Percentiles rank a stretch among this genome's conserved stretches.
Conservation (phyloP, 2,888 invertebrate species). For the Sphaerolaimus hirsutus region DNA sequence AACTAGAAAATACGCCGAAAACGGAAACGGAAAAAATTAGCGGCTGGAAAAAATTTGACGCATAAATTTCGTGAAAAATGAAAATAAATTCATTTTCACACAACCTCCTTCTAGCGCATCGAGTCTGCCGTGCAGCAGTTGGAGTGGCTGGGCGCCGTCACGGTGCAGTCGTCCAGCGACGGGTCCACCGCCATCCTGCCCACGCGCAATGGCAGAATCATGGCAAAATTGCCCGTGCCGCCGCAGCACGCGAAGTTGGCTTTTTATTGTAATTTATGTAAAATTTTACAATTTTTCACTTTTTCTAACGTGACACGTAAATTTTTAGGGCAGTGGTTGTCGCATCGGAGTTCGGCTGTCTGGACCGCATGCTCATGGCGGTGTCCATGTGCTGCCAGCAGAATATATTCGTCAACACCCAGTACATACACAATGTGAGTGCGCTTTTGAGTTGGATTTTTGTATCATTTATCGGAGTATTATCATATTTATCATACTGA, state of each 20-base stretch:
- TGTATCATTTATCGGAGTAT: too few species aligned
- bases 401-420: conserved; percentile 1
- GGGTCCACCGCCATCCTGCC: background rate
- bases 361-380: background rate
- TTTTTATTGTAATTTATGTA: background rate
- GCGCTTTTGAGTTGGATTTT: too few species aligned
- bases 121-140: background rate
- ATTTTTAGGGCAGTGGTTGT: background rate
- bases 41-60: too few species aligned
- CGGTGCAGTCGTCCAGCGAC: background rate
- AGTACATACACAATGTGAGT: too few species aligned
- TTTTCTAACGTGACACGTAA: background rate
- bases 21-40: too few species aligned
- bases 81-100: too few species aligned
- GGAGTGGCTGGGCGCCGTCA: background rate
- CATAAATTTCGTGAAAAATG: too few species aligned
- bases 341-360: background rate
- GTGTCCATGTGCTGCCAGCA: background rate
- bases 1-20: too few species aligned
- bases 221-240: conserved; percentile 1
- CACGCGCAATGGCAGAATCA: background rate
- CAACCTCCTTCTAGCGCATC: background rate
- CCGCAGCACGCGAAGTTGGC: background rate
- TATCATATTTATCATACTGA: too few species aligned
- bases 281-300: too few species aligned